Base-by-base conservation (phyloP, 1,140 invertebrate species). In the Apis florea region DNA sequence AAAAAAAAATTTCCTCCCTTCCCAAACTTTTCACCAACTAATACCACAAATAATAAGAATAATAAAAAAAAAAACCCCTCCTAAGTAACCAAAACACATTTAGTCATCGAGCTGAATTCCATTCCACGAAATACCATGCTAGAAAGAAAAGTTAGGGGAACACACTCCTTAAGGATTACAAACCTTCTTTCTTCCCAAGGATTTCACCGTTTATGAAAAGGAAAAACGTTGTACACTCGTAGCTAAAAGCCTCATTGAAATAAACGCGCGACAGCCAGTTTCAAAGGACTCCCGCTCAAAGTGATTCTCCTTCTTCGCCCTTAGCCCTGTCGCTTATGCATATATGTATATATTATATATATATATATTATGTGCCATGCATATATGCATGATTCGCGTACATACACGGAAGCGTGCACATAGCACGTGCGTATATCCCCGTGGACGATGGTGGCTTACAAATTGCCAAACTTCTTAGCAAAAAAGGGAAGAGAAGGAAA, bases 381-480 rank as follows among this genome's bases (percentile, higher is more conserved):
- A 75, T 85, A 83, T 77, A 75, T 83, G 71, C 81, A 79, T 83
- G 80, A 71, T 76, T 76, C 71, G 69, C 26, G 67, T 40, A 58
- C 58, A 40, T 49, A 82, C 40, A 47, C 26, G 58, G 59, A 64
- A 61, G 40, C 79, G 31, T 72, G 17, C 40, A 72, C 71, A 64
- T 54, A 71, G 53, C 61, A 77, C 78, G 83, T 47, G 83, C 59
- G 83, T 67, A 76, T 76, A 83, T 75, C 51, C 61, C 59, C 61
- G 75, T 61, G 84, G 75, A 86, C 84, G 85, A 85, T 53, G 67
- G 15, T 67, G 73, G 85, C 80, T 85, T 85, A 86, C 80, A 86
- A 86, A 86, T 86, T 85, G 85, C 84, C 84, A 76, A 86, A 86
- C 80, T 86, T 86, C 80, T 85, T 85, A 79, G 63, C 59, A 49